Evolutionary conservation across 2,888 invertebrate species (phyloP).

Genomic region (Acanthoscelides obtectus): DNA sequence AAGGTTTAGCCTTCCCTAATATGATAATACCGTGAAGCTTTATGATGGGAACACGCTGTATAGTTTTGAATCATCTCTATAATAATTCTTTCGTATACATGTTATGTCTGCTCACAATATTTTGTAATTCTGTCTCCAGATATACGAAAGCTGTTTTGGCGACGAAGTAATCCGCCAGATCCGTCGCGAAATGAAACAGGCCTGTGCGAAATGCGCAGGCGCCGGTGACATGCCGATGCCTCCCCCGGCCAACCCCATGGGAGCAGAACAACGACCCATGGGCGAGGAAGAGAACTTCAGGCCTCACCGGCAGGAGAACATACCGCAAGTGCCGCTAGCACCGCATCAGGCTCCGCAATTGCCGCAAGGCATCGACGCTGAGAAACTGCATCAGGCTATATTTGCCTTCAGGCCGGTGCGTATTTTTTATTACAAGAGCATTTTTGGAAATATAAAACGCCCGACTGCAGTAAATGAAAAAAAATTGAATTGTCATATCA

Average conservation of each 20-base stretch:
- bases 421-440: constrained; percentile 5
- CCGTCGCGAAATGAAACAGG: constrained; percentile 62
- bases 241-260: constrained; percentile 21
- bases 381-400: constrained; percentile 54
- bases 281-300: constrained; percentile 8
- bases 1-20: too few relatives aligned
- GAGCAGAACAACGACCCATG: constrained; percentile 12
- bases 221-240: constrained; percentile 44
- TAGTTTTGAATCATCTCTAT: too few relatives aligned
- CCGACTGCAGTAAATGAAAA: too few relatives aligned
- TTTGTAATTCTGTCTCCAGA: constrained; percentile 44
- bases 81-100: too few relatives aligned
- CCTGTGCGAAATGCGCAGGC: constrained; percentile 60
- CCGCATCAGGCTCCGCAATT: constrained; percentile 15
- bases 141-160: constrained; percentile 68
- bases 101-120: too few relatives aligned
- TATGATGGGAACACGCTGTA: too few relatives aligned
- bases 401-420: constrained; percentile 54
- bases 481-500: too few relatives aligned
- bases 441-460: too few relatives aligned
- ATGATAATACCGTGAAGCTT: too few relatives aligned
- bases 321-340: constrained; percentile 20
- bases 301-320: background rate
- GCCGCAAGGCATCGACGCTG: constrained; percentile 38
- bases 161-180: constrained; percentile 63